These are phyloP conservation scores for Oplegnathus fasciatus DNA, from an alignment of 2,113 vertebrate species.

Conservation along the genomic window DNA sequence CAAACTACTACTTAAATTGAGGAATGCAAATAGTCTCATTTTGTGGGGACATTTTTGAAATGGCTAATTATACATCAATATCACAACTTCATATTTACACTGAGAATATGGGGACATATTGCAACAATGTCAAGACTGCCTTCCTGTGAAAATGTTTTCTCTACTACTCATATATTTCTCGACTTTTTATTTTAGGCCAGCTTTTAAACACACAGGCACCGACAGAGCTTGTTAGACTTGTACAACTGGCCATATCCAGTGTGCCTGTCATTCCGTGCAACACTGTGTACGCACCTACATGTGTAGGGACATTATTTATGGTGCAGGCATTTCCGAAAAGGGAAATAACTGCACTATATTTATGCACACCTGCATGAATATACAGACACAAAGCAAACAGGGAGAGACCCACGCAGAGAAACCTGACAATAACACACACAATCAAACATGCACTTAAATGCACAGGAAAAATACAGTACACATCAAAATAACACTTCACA, in stretches of 20 bases:
- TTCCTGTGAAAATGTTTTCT: not conserved
- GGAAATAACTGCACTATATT: not conserved
- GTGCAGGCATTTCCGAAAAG: conserved; percentile 25
- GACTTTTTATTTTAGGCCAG: conserved; percentile 1
- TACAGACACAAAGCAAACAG: not conserved
- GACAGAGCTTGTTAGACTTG: not conserved
- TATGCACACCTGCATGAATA: not conserved
- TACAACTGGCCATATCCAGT: not conserved
- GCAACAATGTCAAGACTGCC: not conserved
- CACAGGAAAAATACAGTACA: not conserved
- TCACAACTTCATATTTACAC: not conserved
- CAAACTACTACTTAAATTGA: conserved; percentile 1
- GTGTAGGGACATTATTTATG: conserved; percentile 38
- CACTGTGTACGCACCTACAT: conserved; percentile 9
- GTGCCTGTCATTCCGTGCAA: not conserved
- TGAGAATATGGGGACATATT: not conserved
- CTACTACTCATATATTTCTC: not conserved
- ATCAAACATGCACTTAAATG: not conserved
- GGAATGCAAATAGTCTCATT: not conserved
- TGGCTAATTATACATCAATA: not conserved
- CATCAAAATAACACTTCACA: conserved; percentile 35
- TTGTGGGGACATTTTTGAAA: not conserved
- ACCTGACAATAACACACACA: not conserved
- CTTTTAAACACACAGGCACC: not conserved
- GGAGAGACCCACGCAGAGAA: not conserved